Percentiles rank a stretch among this genome's conserved stretches.
Evolutionary conservation across 1,140 invertebrate genomes (phyloP).

Genomic region (Chrysomallon squamiferum): DNA sequence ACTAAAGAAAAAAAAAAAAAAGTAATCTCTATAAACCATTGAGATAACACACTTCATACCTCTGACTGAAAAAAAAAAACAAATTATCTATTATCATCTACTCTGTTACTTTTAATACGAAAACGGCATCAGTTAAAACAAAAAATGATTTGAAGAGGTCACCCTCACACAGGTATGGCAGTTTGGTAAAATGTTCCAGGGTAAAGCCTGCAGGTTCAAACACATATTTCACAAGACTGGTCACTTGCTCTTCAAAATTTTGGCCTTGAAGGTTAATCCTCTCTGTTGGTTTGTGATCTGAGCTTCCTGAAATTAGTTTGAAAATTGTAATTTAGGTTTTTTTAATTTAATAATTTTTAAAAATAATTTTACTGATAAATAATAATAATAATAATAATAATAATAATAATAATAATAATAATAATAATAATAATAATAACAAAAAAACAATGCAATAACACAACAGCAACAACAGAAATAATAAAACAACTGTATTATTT

Average conservation of each 20-base stretch:
- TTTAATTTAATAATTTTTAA: neutral
- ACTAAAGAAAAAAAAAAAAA: too few species aligned
- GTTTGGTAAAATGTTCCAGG: slow-evolving; percentile 78
- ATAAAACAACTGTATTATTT: too few species aligned
- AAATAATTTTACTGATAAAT: neutral
- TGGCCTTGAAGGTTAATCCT: slow-evolving; percentile 73
- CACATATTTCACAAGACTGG: slow-evolving; percentile 74
- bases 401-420: neutral
- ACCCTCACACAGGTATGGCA: slow-evolving; percentile 94
- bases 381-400: neutral
- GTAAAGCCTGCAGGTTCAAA: slow-evolving; percentile 76
- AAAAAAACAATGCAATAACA: too few species aligned
- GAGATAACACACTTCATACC: too few species aligned
- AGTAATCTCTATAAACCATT: too few species aligned
- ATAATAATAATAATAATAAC: neutral
- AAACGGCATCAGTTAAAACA: slow-evolving; percentile 86
- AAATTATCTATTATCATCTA: slow-evolving; percentile 1
- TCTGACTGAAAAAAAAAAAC: too few species aligned
- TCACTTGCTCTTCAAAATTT: slow-evolving; percentile 81
- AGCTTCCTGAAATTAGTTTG: slow-evolving; percentile 63
- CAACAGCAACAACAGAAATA: too few species aligned
- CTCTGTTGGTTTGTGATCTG: slow-evolving; percentile 77
- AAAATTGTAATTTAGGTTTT: slow-evolving; percentile 7
- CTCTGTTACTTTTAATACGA: slow-evolving; percentile 66
- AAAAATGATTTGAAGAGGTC: slow-evolving; percentile 91